Percentiles rank a stretch among this genome's conserved stretches.
Evolutionary conservation across 2,888 invertebrate species (phyloP).

Genomic region (Apamea epomidion): DNA sequence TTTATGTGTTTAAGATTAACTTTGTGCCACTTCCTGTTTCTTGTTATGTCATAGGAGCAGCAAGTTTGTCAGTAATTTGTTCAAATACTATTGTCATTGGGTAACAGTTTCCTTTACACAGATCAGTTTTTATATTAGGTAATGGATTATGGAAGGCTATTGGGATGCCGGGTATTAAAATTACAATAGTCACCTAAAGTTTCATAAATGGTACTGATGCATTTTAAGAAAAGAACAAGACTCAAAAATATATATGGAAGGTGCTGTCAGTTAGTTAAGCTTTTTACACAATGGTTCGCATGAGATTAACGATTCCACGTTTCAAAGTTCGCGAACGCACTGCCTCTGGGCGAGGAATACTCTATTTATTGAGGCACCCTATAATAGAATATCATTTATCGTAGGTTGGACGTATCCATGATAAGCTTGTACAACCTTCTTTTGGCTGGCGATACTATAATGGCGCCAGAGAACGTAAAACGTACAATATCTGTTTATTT

Average conservation of each 20-base stretch:
- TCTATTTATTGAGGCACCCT: no score
- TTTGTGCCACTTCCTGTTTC: constrained; percentile 65
- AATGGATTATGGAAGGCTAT: background rate
- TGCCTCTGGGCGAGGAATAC: no score
- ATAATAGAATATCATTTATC: no score
- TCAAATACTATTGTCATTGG: background rate
- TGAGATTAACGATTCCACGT: background rate
- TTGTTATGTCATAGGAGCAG: constrained; percentile 63
- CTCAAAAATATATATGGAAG: background rate
- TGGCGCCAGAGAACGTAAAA: no score
- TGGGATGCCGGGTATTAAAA: background rate
- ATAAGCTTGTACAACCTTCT: background rate
- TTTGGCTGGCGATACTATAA: background rate
- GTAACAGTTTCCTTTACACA: background rate
- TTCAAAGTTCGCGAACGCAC: no score
- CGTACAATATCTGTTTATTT: background rate
- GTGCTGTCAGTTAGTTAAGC: background rate
- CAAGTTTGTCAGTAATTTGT: constrained; percentile 53
- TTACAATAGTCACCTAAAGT: background rate
- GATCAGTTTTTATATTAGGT: background rate
- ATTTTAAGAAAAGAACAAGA: background rate
- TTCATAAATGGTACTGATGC: no score
- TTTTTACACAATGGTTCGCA: background rate
- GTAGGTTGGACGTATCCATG: background rate
- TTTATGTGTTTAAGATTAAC: constrained; percentile 65